phyloP scores from a whole-genome alignment of 2,888 invertebrate species.

The Ophion ventricosus region DNA sequence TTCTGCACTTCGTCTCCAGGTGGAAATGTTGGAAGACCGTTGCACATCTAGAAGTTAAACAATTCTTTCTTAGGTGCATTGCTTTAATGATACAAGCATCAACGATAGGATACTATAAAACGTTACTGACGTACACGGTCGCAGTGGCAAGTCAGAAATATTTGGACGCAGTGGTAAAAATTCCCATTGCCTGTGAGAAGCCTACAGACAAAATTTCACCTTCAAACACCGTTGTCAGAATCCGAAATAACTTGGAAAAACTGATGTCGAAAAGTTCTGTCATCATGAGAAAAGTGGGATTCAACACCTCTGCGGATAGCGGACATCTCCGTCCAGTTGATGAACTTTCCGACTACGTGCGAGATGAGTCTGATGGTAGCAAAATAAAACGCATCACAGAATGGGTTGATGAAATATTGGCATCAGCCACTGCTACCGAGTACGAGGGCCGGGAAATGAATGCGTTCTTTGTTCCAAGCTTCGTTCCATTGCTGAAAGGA shows the following conservation, averaged over 20 bases:
- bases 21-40: slow-evolving; percentile 8
- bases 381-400: too few species aligned
- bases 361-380: too few species aligned
- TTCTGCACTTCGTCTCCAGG: neutral
- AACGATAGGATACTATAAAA: neutral
- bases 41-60: neutral
- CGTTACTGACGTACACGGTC: neutral
- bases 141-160: slow-evolving; percentile 18
- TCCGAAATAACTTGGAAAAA: neutral
- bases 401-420: too few species aligned
- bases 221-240: neutral
- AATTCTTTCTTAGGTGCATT: slow-evolving; percentile 7
- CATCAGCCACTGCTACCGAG: too few species aligned
- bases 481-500: neutral
- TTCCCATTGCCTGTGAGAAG: neutral
- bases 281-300: neutral
- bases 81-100: neutral
- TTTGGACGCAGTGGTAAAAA: neutral
- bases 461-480: neutral
- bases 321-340: slow-evolving; percentile 6
- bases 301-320: neutral
- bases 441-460: too few species aligned
- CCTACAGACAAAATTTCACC: neutral
- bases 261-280: neutral
- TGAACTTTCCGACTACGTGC: neutral